Evolutionary conservation across 35 echinoderm and acorn worm genomes (phyloP).

Genomic region (Apostichopus californicus): DNA sequence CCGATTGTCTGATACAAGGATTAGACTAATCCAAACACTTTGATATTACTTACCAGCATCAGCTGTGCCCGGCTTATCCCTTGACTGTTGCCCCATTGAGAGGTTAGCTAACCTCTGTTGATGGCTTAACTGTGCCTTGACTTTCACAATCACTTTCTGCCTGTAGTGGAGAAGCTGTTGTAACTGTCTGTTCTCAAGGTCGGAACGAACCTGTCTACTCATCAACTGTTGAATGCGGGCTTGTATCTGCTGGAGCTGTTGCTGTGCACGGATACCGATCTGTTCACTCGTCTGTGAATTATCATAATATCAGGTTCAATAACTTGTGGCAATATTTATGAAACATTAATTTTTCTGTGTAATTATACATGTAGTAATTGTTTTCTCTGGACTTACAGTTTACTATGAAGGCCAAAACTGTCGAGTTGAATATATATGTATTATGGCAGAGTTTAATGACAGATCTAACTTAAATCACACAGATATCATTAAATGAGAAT

Average conservation of each 20-base stretch:
- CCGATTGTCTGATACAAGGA: too few relatives aligned
- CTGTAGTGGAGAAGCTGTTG: slow-evolving; percentile 70
- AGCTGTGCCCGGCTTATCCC: neutral
- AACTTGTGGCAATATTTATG: too few relatives aligned
- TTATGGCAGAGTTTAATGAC: too few relatives aligned
- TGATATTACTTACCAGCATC: neutral
- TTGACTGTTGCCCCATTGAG: neutral
- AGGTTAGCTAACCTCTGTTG: neutral
- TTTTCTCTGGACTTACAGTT: too few relatives aligned
- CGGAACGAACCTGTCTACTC: slow-evolving; percentile 36
- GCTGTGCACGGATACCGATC: slow-evolving; percentile 73
- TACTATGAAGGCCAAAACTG: too few relatives aligned
- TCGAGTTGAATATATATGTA: too few relatives aligned
- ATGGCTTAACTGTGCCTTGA: slow-evolving; percentile 31
- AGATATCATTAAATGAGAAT: too few relatives aligned
- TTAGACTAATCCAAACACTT: neutral
- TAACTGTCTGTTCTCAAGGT: slow-evolving; percentile 64
- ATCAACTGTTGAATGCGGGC: slow-evolving; percentile 66
- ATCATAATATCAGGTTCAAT: neutral
- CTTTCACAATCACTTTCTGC: slow-evolving; percentile 65
- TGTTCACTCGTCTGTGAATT: slow-evolving; percentile 53
- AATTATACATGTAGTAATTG: too few relatives aligned
- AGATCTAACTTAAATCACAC: too few relatives aligned
- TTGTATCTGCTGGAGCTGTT: slow-evolving; percentile 77
- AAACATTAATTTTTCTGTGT: too few relatives aligned